Percentiles rank a stretch among this genome's conserved stretches.
Evolutionary conservation across 1,140 invertebrate species (phyloP).

Genomic region (Cydia strobilella): DNA sequence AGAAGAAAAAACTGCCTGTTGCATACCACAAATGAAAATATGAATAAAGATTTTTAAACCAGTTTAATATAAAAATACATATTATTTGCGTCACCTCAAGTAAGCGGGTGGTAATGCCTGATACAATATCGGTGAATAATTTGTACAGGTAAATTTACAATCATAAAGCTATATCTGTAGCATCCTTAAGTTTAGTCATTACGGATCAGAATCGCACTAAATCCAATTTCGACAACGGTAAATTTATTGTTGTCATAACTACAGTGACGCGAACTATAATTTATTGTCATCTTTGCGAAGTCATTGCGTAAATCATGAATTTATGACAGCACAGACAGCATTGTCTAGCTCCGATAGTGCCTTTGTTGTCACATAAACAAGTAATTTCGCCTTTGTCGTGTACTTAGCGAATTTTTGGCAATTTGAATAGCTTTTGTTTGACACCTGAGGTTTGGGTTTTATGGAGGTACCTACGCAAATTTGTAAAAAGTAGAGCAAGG

Average conservation of each 20-base stretch:
- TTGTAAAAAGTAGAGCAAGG: slow-evolving; percentile 20
- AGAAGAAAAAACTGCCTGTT: neutral
- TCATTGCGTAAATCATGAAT: slow-evolving; percentile 79
- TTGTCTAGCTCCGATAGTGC: slow-evolving; percentile 64
- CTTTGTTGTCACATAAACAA: slow-evolving; percentile 59
- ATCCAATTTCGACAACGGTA: slow-evolving; percentile 34
- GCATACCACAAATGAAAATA: neutral
- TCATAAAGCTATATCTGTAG: slow-evolving; percentile 39
- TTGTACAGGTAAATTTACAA: slow-evolving; percentile 48
- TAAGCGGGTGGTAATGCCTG: slow-evolving; percentile 71
- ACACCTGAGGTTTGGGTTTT: slow-evolving; percentile 24
- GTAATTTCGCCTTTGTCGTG: slow-evolving; percentile 34
- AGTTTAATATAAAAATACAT: slow-evolving; percentile 47
- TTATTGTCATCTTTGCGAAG: slow-evolving; percentile 75
- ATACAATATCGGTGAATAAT: slow-evolving; percentile 75
- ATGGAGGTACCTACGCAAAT: slow-evolving; percentile 12
- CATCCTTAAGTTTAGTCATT: slow-evolving; percentile 28
- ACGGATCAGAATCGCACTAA: slow-evolving; percentile 43
- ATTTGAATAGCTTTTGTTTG: slow-evolving; percentile 30
- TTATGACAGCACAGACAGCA: slow-evolving; percentile 73
- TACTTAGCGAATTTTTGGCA: slow-evolving; percentile 32
- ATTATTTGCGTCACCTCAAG: slow-evolving; percentile 65
- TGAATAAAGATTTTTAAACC: slow-evolving; percentile 41
- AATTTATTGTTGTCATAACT: slow-evolving; percentile 48
- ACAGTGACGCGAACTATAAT: slow-evolving; percentile 73